Base-by-base conservation (phyloP, 2,888 invertebrate species). In the Lobophora halterata region DNA sequence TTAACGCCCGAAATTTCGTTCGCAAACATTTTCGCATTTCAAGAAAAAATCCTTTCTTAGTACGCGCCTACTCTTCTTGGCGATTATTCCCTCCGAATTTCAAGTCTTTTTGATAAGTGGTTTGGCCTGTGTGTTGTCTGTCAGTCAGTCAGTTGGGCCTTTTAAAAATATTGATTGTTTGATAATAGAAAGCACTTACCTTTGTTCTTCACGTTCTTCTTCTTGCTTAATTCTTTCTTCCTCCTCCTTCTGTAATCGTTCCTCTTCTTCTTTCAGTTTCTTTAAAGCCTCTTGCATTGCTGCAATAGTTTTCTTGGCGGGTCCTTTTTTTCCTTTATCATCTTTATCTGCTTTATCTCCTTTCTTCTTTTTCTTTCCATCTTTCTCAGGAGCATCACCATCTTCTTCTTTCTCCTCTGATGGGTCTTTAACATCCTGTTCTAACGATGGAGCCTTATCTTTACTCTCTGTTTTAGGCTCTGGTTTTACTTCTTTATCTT, bases 251-350 rank as follows among this genome's bases (percentile, higher is more conserved):
- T 90, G 67, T 32, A 86, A 54, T 23, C 92, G 89, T 68, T 97
- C 97, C 71, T 97, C 96, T 58, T 97, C 96, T 72, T 97, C 97
- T 66, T 94, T 94, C 1, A 93, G 89, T 67, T 95, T 95, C 61
- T 93, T 94, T n/a, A 96, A 87, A 8, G 95, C 93, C 75, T 97
- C 97, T 79, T 97, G 96, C 95, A 97, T 97, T 11, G 96, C 95
- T 43, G 94, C 95, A 49, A 97, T 93, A 41, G 94, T 92, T 65
- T 95, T 94, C 60, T 95, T 95, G 6, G 94, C 93, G 33, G 96
- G 95, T 7, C 95, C 95, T 66, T 89, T 90, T 59, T 89, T 91
- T 42, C 90, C 90, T 49, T 90, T 88, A 16, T 91, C 90, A 29
- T 88, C 88, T 37, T 90, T 79, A 16, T 77, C 77, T 24, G 53